Evolutionary conservation across 1,140 invertebrate genomes (phyloP), one percentile per base, ranked within the genome.

Genomic region (Portunus trituberculatus): DNA sequence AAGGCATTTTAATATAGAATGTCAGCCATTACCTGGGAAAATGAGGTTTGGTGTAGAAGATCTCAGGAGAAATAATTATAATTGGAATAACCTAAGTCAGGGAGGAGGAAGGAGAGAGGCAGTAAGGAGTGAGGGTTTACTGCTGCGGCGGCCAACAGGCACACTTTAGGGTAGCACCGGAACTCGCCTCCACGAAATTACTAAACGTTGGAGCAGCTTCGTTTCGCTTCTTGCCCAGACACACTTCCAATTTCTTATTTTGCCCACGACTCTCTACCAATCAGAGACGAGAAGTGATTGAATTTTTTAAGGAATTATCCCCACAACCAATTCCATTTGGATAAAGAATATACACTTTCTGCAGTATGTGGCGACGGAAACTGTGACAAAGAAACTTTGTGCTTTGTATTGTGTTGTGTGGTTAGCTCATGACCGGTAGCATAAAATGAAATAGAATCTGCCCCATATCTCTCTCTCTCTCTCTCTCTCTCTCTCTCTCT

Each of bases 11-110:
- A 76, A n/a, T n/a, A n/a, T 76, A 76, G 67, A 25, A 76, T 20
- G 67, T 76, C 67, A 76, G 67, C 20, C 20, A 76, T 76, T 76
- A 76, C 67, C 20, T 76, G 20, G 67, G 67, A 76, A n/a, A 25
- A n/a, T 25, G 67, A 76, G 67, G 67, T 76, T 76, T 76, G n/a
- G 67, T 76, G 67, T 25, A 76, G 67, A n/a, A 76, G 67, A 76
- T 76, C 67, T 76, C n/a, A 76, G 67, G 67, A 76, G 67, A 25
- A 76, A 76, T 76, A 76, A 76, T 76, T 76, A 76, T 76, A 76
- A 76, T 76, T 76, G 67, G 67, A 76, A 76, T 76, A 76, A n/a
- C 67, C 67, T 76, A 76, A 76, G 67, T 76, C 67, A 76, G 67
- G 25, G 67, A 25, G 67, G 67, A 76, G 67, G 67, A 76, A 76